phyloP scores from a whole-genome alignment of 2,888 invertebrate species.

The Microctonus brassicae region DNA sequence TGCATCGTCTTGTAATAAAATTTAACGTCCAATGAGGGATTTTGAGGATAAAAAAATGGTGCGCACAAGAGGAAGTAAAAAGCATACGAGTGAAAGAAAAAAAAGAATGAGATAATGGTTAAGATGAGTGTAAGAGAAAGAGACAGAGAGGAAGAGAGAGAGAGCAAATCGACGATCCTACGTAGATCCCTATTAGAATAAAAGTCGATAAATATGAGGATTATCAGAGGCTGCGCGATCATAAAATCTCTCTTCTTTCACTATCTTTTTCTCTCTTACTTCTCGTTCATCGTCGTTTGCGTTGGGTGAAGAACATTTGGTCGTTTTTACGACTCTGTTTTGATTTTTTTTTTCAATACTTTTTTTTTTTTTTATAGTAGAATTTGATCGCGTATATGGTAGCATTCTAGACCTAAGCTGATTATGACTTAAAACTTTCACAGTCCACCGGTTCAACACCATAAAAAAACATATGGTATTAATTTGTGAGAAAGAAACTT shows the following conservation, averaged over 20 bases:
- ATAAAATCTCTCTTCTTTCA: conserved; percentile 45
- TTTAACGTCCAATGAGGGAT: conserved; percentile 13
- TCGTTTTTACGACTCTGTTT: conserved; percentile 55
- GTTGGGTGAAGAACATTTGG: conserved; percentile 25
- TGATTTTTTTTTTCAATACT: conserved; percentile 28
- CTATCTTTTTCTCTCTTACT: conserved; percentile 23
- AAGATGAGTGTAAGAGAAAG: not conserved
- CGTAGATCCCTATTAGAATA: conserved; percentile 46
- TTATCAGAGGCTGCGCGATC: conserved; percentile 51
- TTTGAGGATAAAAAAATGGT: not conserved
- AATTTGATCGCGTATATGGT: conserved; percentile 7
- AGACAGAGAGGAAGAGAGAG: not conserved
- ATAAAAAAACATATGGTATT: not conserved
- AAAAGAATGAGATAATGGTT: conserved; percentile 2
- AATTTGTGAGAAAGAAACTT: conserved; percentile 11
- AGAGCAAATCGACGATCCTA: conserved; percentile 23
- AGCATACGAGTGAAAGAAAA: not conserved
- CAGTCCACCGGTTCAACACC: not conserved
- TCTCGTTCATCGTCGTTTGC: conserved; percentile 15
- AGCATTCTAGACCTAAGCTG: conserved; percentile 10
- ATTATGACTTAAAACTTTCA: conserved; percentile 17
- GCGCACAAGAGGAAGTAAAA: not conserved
- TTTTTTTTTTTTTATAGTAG: not conserved
- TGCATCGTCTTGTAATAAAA: conserved; percentile 24
- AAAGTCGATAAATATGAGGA: conserved; percentile 62